Evolutionary conservation across 2,113 vertebrate species (phyloP).

Genomic region (Bungarus multicinctus): DNA sequence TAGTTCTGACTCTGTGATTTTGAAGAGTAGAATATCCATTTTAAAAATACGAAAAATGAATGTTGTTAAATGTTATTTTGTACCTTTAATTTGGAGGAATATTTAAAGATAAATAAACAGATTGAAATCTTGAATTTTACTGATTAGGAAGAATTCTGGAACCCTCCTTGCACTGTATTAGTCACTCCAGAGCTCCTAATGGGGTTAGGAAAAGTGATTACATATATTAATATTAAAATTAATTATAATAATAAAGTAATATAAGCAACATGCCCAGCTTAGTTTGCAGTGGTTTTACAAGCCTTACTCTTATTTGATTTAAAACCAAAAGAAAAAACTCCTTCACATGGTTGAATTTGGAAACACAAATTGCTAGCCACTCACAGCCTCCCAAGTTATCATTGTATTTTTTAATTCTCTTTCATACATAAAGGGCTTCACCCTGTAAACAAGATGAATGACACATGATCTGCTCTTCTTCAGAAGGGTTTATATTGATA

Average conservation of each 20-base stretch:
- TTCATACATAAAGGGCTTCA: slow-evolving; percentile 53
- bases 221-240: not conserved
- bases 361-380: not conserved
- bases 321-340: not conserved
- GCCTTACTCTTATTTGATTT: not conserved
- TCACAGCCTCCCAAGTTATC: not conserved
- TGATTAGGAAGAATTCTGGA: not conserved
- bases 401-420: slow-evolving; percentile 58
- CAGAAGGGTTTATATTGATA: slow-evolving; percentile 59
- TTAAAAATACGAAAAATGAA: not conserved
- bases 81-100: not conserved
- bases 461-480: slow-evolving; percentile 53
- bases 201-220: not conserved
- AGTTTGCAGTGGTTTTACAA: not conserved
- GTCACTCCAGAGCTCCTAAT: not conserved
- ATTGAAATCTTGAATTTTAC: not conserved
- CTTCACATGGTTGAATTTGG: not conserved
- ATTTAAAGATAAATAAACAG: not conserved
- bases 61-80: not conserved
- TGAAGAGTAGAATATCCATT: not conserved
- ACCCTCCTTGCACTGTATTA: not conserved
- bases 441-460: slow-evolving; percentile 32
- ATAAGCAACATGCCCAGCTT: not conserved
- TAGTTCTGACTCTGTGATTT: not conserved
- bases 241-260: not conserved